Evolutionary conservation across 2,797 vertebrate genomes (phyloP).

Genomic region (Dendrocincla fuliginosa): DNA sequence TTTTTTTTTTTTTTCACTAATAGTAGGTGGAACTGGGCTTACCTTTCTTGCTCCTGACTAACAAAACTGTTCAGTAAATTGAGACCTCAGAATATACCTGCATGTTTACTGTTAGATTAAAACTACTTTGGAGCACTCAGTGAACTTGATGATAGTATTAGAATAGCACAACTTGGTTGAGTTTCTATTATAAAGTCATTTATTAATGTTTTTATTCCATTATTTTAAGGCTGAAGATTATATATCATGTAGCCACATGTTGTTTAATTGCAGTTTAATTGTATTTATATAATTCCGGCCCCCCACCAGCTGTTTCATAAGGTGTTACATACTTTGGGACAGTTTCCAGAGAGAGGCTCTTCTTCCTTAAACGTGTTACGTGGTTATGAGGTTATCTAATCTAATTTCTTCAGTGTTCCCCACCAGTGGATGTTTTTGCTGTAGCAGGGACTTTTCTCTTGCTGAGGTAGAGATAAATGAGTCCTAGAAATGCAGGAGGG

Average conservation of each 20-base stretch:
- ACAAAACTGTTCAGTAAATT: background rate
- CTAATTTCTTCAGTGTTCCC: background rate
- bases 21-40: background rate
- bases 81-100: background rate
- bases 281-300: background rate
- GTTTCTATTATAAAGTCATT: background rate
- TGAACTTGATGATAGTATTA: background rate
- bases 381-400: background rate
- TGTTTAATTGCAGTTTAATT: background rate
- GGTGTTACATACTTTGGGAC: background rate
- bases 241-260: background rate
- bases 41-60: background rate
- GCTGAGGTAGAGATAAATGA: background rate
- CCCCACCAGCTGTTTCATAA: background rate
- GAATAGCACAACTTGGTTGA: background rate
- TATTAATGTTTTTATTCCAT: background rate
- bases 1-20: background rate
- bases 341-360: background rate
- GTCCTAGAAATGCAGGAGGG: background rate
- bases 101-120: background rate
- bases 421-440: background rate
- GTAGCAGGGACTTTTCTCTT: background rate
- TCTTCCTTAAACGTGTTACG: background rate
- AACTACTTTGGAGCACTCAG: background rate
- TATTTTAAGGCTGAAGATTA: background rate